Evolutionary conservation across 2,113 vertebrate genomes (phyloP).

Genomic region (Rhabdomys dilectus): DNA sequence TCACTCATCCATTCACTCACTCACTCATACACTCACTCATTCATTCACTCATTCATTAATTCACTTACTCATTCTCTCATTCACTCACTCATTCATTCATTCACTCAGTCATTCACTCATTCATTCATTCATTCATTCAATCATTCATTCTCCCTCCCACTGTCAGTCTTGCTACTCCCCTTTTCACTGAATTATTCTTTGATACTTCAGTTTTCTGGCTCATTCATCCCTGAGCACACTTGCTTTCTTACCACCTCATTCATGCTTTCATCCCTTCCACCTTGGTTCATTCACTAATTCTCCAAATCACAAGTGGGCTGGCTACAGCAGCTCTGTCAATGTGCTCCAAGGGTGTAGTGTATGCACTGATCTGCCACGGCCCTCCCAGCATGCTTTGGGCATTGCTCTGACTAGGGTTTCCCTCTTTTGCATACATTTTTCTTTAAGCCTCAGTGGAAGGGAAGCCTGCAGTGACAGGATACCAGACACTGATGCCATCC

Average conservation of each 20-base stretch:
- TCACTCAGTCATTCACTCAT: background rate
- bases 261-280: background rate
- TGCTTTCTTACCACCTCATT: background rate
- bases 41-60: too few relatives aligned
- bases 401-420: too few relatives aligned
- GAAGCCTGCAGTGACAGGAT: background rate
- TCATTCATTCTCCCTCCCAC: rapidly evolving
- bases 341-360: background rate
- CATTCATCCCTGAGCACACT: background rate
- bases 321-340: background rate
- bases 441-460: background rate
- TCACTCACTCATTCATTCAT: too few relatives aligned
- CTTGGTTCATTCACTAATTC: background rate
- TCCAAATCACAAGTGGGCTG: background rate
- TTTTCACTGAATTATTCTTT: background rate
- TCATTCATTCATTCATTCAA: background rate
- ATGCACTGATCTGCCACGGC: background rate
- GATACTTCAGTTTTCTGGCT: background rate
- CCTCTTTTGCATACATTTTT: background rate
- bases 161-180: background rate
- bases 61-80: too few relatives aligned
- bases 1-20: too few relatives aligned
- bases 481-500: rapidly evolving
- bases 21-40: background rate
- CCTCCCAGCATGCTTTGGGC: background rate